Conservation (phyloP, 2,888 invertebrate genomes). For the Cancer borealis region DNA sequence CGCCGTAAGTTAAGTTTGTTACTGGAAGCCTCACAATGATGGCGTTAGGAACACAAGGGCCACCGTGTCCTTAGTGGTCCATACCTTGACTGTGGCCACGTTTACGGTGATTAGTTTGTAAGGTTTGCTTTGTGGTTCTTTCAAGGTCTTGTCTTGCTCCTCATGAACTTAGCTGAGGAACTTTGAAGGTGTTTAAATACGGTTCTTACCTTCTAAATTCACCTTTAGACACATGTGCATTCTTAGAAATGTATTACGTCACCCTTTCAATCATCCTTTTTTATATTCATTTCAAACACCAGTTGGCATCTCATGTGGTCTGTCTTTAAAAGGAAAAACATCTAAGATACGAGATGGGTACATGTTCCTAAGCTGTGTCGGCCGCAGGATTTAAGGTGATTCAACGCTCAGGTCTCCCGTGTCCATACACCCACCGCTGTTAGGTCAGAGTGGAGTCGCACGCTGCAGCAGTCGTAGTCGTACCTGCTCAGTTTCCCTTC, state of each 20-base stretch:
- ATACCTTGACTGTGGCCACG: neutral
- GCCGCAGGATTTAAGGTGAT: neutral
- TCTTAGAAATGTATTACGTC: neutral
- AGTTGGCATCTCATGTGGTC: neutral
- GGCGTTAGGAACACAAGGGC: neutral
- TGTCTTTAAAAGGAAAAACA: neutral
- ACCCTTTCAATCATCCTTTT: neutral
- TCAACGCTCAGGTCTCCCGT: neutral
- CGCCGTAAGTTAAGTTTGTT: constrained; percentile 9
- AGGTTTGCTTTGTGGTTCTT: constrained; percentile 1
- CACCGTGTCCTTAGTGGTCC: neutral
- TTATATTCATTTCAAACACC: neutral
- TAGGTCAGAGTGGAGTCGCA: neutral
- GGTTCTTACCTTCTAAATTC: neutral
- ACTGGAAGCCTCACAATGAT: constrained; percentile 25
- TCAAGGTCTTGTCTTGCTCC: neutral
- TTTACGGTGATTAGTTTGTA: neutral
- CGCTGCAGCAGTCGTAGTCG: neutral
- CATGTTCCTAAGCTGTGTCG: neutral
- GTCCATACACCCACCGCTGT: neutral
- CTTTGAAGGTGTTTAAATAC: neutral
- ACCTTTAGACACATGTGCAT: neutral
- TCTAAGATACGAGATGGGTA: neutral
- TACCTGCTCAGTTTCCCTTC: neutral
- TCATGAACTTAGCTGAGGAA: neutral